Percentiles rank a stretch among this genome's conserved stretches.
These are phyloP conservation scores for Tholera decimalis DNA, from an alignment of 2,888 invertebrate genomes.

Conservation along the genomic window DNA sequence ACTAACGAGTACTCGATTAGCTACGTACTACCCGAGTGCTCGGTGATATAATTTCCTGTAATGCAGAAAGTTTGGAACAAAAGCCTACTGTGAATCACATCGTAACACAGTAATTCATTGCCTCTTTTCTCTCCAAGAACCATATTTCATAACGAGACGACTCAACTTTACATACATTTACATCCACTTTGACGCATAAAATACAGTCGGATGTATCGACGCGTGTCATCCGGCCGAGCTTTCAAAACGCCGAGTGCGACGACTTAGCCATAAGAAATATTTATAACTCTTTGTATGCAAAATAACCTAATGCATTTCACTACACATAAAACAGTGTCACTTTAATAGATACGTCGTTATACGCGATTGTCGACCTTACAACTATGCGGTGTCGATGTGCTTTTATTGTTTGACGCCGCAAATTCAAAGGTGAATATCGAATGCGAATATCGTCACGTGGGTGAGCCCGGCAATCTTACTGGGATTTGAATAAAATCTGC, in stretches of 20 bases:
- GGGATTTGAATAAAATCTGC: conserved; percentile 84
- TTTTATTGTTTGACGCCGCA: conserved; percentile 69
- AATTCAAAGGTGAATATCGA: conserved; percentile 72
- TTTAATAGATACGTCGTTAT: conserved; percentile 72
- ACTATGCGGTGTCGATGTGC: conserved; percentile 68
- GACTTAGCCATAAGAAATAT: conserved; percentile 86
- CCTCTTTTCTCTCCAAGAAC: conserved; percentile 69
- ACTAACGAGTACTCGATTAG: neutral
- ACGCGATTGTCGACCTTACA: conserved; percentile 81
- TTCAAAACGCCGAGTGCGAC: conserved; percentile 82
- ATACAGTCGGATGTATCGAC: conserved; percentile 81
- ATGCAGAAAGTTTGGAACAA: neutral
- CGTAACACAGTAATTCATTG: conserved; percentile 69
- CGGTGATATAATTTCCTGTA: conserved; percentile 25
- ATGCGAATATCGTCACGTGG: conserved; percentile 75
- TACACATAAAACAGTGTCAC: conserved; percentile 77
- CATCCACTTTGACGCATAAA: conserved; percentile 83
- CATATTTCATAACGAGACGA: conserved; percentile 80
- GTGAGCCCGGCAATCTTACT: conserved; percentile 78
- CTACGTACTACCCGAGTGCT: neutral
- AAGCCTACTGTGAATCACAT: conserved; percentile 68
- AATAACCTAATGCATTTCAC: conserved; percentile 85
- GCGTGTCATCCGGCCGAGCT: conserved; percentile 85
- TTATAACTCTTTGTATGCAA: conserved; percentile 91
- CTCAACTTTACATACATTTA: conserved; percentile 86